phyloP scores from a whole-genome alignment of 2,888 invertebrate genomes.

The Cylindroiulus punctatus region DNA sequence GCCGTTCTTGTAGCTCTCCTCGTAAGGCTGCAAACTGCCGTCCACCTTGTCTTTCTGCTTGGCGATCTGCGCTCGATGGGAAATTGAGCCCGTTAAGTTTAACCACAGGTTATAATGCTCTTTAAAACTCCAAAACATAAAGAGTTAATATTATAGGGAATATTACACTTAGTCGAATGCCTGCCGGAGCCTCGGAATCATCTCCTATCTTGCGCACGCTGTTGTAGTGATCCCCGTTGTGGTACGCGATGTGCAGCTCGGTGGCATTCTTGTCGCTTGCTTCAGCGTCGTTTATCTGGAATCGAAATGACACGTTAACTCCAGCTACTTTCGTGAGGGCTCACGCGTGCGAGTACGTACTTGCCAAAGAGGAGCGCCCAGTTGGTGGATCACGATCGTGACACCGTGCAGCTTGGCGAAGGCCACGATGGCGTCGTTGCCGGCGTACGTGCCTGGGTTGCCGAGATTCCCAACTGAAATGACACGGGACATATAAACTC shows the following conservation, averaged over 20 bases:
- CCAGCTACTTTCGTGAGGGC: too few species aligned
- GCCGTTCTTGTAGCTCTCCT: constrained; percentile 1
- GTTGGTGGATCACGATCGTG: constrained; percentile 68
- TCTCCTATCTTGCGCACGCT: constrained; percentile 65
- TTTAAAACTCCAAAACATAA: too few species aligned
- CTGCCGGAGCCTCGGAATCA: constrained; percentile 64
- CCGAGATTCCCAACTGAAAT: constrained; percentile 64
- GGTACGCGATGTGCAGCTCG: constrained; percentile 67
- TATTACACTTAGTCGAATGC: constrained; percentile 60
- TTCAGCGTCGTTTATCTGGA: constrained; percentile 64
- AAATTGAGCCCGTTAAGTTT: too few species aligned
- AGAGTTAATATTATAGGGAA: too few species aligned
- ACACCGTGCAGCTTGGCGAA: constrained; percentile 67
- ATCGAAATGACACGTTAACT: too few species aligned
- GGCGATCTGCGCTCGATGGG: neutral
- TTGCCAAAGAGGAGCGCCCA: constrained; percentile 65
- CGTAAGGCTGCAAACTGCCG: neutral
- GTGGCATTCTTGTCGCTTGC: constrained; percentile 59
- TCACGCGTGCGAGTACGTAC: constrained; percentile 53
- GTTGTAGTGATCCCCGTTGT: constrained; percentile 68
- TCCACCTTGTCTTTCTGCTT: neutral
- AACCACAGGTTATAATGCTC: too few species aligned
- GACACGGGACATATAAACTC: too few species aligned
- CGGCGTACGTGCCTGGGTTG: constrained; percentile 69
- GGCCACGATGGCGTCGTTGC: constrained; percentile 70